phyloP scores from a whole-genome alignment of 2,113 vertebrate species.

The Gambusia affinis region DNA sequence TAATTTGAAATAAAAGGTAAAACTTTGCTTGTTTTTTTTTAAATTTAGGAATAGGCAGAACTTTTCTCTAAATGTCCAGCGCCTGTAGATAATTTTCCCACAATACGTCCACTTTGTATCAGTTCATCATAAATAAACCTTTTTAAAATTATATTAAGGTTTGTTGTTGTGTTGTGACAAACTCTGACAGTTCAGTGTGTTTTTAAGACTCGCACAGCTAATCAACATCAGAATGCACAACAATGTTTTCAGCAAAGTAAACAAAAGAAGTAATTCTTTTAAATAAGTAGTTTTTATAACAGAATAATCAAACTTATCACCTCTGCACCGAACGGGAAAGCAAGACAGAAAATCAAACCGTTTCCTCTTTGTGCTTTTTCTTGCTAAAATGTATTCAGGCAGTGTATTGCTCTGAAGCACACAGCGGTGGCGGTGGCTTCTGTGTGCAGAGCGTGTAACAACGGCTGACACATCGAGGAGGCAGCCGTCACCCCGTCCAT shows the following conservation, averaged over 20 bases:
- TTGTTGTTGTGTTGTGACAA: background rate
- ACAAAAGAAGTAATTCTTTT: background rate
- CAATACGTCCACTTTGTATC: background rate
- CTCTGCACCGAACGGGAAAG: background rate
- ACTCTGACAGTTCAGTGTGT: background rate
- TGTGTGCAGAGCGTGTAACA: slow-evolving; percentile 69
- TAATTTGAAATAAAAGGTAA: no score
- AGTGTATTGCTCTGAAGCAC: slow-evolving; percentile 10
- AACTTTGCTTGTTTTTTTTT: no score
- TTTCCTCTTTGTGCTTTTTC: slow-evolving; percentile 15
- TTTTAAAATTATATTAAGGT: background rate
- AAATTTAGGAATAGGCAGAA: no score
- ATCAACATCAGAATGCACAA: background rate
- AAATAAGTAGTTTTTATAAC: background rate
- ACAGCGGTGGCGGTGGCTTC: slow-evolving; percentile 30
- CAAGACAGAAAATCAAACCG: background rate
- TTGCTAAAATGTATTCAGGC: slow-evolving; percentile 18
- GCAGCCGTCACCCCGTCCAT: slow-evolving; percentile 64
- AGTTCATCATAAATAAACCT: background rate
- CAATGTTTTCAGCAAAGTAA: background rate
- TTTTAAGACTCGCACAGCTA: no score
- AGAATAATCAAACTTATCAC: background rate
- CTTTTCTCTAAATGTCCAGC: background rate
- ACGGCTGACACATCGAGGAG: slow-evolving; percentile 66
- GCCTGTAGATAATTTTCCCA: background rate